Percentiles rank a stretch among this genome's conserved stretches.
These are phyloP conservation scores for Zhuqinia jingwanae DNA, from an alignment of 2,888 invertebrate species.

Conservation along the genomic window DNA sequence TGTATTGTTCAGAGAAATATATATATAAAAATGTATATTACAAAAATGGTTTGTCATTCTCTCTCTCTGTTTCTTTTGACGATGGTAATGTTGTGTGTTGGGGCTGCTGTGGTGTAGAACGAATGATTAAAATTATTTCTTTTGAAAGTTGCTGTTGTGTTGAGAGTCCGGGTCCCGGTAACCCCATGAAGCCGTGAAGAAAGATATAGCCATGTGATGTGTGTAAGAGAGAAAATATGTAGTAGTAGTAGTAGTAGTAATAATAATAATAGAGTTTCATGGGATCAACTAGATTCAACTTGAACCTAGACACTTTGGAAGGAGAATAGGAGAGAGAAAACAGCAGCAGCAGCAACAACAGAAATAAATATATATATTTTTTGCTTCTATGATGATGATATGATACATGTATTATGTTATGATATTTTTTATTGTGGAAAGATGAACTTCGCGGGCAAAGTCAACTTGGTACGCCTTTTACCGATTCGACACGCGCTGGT, in stretches of 20 bases:
- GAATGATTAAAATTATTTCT: constrained; percentile 48
- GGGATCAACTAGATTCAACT: constrained; percentile 68
- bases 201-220: constrained; percentile 12
- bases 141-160: constrained; percentile 15
- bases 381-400: constrained; percentile 1
- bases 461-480: constrained; percentile 69
- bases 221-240: too few relatives aligned
- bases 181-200: constrained; percentile 42
- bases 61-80: constrained; percentile 3
- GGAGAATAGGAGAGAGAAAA: not conserved
- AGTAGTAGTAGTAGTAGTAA: too few relatives aligned
- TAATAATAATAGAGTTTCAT: constrained; percentile 23
- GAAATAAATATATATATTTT: not conserved
- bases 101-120: constrained; percentile 31
- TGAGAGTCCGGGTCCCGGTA: constrained; percentile 42
- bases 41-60: constrained; percentile 26
- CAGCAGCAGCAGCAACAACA: not conserved
- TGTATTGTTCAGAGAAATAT: not conserved
- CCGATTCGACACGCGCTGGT: constrained; percentile 79
- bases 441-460: constrained; percentile 1
- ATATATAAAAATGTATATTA: not conserved
- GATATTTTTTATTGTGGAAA: not conserved
- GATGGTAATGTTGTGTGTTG: not conserved
- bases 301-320: constrained; percentile 44
- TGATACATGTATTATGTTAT: too few relatives aligned